These are phyloP conservation scores for Helostoma temminkii DNA, from an alignment of 2,797 vertebrate genomes.

Conservation along the genomic window DNA sequence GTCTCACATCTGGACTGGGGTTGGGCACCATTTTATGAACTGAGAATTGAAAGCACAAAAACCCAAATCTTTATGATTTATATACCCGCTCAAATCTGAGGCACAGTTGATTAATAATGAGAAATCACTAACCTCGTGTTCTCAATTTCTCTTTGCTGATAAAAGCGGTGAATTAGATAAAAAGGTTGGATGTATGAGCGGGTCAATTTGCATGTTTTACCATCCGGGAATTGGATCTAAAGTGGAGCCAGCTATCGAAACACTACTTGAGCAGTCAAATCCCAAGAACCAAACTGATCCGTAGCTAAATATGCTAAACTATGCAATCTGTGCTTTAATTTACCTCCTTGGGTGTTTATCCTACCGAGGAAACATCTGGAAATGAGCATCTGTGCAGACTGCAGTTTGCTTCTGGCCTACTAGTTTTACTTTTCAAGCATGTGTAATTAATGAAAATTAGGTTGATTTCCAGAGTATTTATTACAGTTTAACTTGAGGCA, in stretches of 20 bases:
- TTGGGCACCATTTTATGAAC: too few species aligned
- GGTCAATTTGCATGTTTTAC: too few species aligned
- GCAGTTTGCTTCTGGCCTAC: slow-evolving; percentile 3
- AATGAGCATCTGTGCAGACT: slow-evolving; percentile 31
- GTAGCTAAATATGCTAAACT: not conserved
- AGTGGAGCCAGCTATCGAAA: not conserved
- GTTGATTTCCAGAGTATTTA: slow-evolving; percentile 2
- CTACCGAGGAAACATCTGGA: slow-evolving; percentile 17
- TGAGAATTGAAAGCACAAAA: too few species aligned
- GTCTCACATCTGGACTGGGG: too few species aligned
- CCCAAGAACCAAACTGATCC: not conserved
- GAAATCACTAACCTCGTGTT: not conserved
- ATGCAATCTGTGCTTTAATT: not conserved
- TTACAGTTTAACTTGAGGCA: not conserved
- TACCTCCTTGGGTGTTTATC: not conserved
- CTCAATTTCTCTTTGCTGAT: too few species aligned
- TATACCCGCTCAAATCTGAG: too few species aligned
- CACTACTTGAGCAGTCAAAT: not conserved
- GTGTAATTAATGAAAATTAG: slow-evolving; percentile 8
- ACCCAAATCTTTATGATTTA: too few species aligned
- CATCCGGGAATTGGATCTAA: too few species aligned
- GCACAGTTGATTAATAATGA: not conserved
- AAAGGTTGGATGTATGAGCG: not conserved
- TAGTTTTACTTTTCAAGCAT: slow-evolving; percentile 3
- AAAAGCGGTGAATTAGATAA: too few species aligned